phyloP scores from a whole-genome alignment of 2,888 invertebrate genomes.

The Carabus problematicus region DNA sequence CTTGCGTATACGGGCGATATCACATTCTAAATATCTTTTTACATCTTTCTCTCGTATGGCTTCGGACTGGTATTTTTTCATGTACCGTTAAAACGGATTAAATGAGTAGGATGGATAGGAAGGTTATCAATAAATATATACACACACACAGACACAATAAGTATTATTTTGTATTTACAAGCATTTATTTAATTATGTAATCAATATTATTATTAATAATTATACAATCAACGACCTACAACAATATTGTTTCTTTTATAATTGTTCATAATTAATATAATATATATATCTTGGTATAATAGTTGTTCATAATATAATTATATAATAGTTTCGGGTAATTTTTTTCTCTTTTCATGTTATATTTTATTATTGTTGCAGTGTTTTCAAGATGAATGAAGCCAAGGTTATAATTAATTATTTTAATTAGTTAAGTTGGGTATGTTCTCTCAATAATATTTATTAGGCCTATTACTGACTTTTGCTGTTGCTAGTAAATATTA shows the following conservation, averaged over 20 bases:
- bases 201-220: conserved; percentile 55
- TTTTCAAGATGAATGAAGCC: conserved; percentile 35
- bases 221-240: conserved; percentile 58
- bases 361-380: conserved; percentile 25
- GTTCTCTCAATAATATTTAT: background rate
- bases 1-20: background rate
- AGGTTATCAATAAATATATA: conserved; percentile 13
- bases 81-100: background rate
- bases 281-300: too few relatives aligned
- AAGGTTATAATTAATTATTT: conserved; percentile 29
- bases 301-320: conserved; percentile 37
- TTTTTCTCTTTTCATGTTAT: too few relatives aligned
- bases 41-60: too few relatives aligned
- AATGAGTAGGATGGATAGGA: background rate
- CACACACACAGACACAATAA: conserved; percentile 5
- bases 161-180: conserved; percentile 52
- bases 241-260: conserved; percentile 50
- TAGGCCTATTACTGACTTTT: conserved; percentile 32
- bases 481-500: background rate
- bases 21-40: conserved; percentile 15
- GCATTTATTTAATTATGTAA: conserved; percentile 57
- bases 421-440: too few relatives aligned
- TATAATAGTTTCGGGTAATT: conserved; percentile 40
- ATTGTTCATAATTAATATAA: conserved; percentile 34
- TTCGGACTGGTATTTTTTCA: too few relatives aligned